Base-by-base conservation (phyloP, 2,888 invertebrate genomes). In the Crossocerus cetratus region DNA sequence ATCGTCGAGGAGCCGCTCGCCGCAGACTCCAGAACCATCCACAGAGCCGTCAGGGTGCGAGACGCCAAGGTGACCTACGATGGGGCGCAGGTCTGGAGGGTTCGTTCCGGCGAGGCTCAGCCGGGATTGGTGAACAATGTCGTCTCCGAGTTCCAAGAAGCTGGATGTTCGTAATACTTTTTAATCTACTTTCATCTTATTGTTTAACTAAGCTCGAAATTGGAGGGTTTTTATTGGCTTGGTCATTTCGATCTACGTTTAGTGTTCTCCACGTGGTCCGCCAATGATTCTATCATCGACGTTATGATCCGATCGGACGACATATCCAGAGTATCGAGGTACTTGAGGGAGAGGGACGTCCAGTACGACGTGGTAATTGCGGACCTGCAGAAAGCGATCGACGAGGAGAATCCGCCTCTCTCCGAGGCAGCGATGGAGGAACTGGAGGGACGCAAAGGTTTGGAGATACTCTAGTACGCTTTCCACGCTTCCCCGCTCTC, bases 1-100 rank as follows among this genome's bases (percentile, higher is more conserved):
- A 76, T 74, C 57, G 64, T 85, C 3, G 79, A 80, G 21, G 85
- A 82, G 8, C 68, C 71, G 0, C 32, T 49, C 5, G 63, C 70
- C 0, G 72, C 72, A 32, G 70, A 74, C n/a, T 65, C 70, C 22
- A 58, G 64, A 44, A 58, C 66, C 8, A 57, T 74, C 1, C 64
- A 63, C 4, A 69, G 76, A 11, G 76, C 76, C 3, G 69, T 68
- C 11, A 56, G 58, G 43, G 87, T 89, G 55, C 87, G 89, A 14
- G 89, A 89, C 61, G 86, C 86, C 42, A 79, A 78, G 63, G 92
- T 95, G 55, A 93, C 93, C 62, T 96, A 96, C 88, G 92, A 93
- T 60, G 96, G 96, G 2, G 94, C 94, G 18, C 96, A 96, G 90
- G 90, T 96, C 16, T 95, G 96, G 95, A 93, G 95, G 86, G 93